A percentile compares a stretch with the other conserved stretches of the same genome.
phyloP scores from a whole-genome alignment of 2,113 vertebrate species.

The Callocephalon fimbriatum region DNA sequence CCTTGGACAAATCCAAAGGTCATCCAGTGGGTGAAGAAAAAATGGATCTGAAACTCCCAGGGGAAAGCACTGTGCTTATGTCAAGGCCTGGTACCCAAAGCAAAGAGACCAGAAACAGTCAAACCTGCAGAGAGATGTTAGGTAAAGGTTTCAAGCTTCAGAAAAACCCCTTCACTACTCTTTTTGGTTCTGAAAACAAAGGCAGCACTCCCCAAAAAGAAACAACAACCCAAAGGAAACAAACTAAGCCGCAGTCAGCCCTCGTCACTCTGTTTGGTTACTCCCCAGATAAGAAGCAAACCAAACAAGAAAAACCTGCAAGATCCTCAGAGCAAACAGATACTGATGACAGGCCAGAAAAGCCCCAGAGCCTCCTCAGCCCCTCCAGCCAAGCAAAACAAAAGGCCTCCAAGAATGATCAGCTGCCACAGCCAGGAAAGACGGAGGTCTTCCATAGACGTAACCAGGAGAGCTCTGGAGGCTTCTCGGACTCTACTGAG shows the following conservation, averaged over 20 bases:
- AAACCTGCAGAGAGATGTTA: constrained; percentile 50
- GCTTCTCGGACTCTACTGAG: not conserved
- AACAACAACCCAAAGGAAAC: constrained; percentile 53
- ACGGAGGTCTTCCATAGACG: not conserved
- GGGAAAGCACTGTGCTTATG: not conserved
- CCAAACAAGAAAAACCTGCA: not conserved
- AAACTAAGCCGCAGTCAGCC: constrained; percentile 68
- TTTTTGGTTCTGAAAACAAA: constrained; percentile 76
- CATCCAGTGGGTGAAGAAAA: not conserved
- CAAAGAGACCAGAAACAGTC: constrained; percentile 49
- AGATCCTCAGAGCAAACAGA: not conserved
- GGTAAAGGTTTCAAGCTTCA: constrained; percentile 66
- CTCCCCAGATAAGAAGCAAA: constrained; percentile 69
- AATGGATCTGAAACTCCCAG: not conserved
- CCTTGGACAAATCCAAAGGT: fast-evolving
- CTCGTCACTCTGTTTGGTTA: constrained; percentile 77
- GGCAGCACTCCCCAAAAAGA: constrained; percentile 51
- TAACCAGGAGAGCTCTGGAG: not conserved
- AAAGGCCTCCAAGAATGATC: not conserved
- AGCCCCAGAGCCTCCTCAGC: not conserved
- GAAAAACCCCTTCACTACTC: constrained; percentile 74
- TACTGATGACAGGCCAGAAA: not conserved
- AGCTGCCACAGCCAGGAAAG: not conserved
- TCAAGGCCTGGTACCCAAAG: not conserved
- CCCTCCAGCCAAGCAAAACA: not conserved